Base-by-base conservation (phyloP, 2,113 vertebrate species). In the Leucopsar rothschildi region DNA sequence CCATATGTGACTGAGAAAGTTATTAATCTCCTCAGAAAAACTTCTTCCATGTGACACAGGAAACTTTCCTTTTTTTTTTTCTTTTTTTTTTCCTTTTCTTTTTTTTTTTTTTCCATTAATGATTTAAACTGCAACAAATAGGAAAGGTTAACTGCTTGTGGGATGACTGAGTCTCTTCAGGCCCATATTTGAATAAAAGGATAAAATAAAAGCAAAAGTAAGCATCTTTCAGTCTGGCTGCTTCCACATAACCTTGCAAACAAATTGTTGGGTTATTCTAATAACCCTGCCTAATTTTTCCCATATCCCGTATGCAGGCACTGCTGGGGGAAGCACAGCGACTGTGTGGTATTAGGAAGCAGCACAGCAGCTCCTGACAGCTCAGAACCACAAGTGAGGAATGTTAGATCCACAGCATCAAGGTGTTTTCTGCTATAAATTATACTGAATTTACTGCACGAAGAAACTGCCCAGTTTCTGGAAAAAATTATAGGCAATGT, bases 11-110 rank as follows among this genome's bases (percentile, higher is more conserved):
- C 82, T 50, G 60, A 88, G 60, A 95, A 93, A 78, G 88, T 86
- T 96, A 95, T 94, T 96, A 94, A 85, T 97, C 85, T 95, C 75
- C 50, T 71, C 88, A 78, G 72, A 75, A 94, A 95, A 96, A 93
- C 81, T 92, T 84, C 49, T 86, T 92, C 64, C 44, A 61, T 23
- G 18, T 60, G 39, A 49, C 44, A 52, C 10, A 86, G 75, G 52
- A 83, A 90, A 49, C 12, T 44, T 88, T 3, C 11, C 15, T 33
- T 31, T 12, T 23, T n/a, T 44, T 33, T 29, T n/a, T n/a, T n/a
- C 17, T 5, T 23, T n/a, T 28, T 45, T 16, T n/a, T 49, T 24
- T 49, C 13, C 24, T 35, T 68, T 21, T 21, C 15, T 3, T 52
- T 50, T 9, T 52, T 52, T 52, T 52, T 47, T 47, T 23, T 40